Evolutionary conservation across 2,113 vertebrate genomes (phyloP), one percentile per base, ranked within the genome.

Genomic region (Pelvicachromis taeniatus): DNA sequence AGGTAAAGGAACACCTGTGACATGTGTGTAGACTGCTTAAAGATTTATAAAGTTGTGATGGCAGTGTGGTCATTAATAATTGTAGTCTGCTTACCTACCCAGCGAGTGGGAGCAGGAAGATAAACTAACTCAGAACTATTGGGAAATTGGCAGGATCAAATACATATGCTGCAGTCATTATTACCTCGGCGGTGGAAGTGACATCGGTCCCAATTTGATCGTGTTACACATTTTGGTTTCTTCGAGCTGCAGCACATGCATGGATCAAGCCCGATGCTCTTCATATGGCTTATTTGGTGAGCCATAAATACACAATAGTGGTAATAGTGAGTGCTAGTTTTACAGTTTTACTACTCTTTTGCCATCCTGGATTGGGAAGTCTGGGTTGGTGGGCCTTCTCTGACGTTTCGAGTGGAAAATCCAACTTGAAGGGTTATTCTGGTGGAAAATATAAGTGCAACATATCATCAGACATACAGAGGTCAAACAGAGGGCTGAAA

Each of bases 221-320:
- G 0, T 23, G n/a, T 42, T 23, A 21, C 63, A 48, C 21, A 26
- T 42, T 26, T 70, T 70, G 14, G 5, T 45, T 70, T 26, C 19
- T 45, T 70, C 0, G 0, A 26, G 7, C 16, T 19, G 7, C 7
- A 52, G 16, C 48, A 48, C 14, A 2, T 48, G 40, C 5, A 48
- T 2, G 14, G 23, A 26, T 48, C 29, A 48, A 73, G 9, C 68
- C 9, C 12, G 21, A 13, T 73, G 42, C 9, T 73, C 38, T 48
- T 45, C 23, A 0, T 29, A 2, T 48, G 23, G 42, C 9, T 48
- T 48, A 48, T 73, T 73, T 48, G 21, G 23, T 45, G 0, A 70
- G 26, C 13, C 38, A 45, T 13, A 70, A 70, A 70, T 29, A 26
- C 21, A 48, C 3, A 0, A 17, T 48, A 73, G 14, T 73, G 65